Percentiles rank a stretch among this genome's conserved stretches.
Evolutionary conservation across 2,797 vertebrate genomes (phyloP).

Genomic region (Allochrocebus solatus): DNA sequence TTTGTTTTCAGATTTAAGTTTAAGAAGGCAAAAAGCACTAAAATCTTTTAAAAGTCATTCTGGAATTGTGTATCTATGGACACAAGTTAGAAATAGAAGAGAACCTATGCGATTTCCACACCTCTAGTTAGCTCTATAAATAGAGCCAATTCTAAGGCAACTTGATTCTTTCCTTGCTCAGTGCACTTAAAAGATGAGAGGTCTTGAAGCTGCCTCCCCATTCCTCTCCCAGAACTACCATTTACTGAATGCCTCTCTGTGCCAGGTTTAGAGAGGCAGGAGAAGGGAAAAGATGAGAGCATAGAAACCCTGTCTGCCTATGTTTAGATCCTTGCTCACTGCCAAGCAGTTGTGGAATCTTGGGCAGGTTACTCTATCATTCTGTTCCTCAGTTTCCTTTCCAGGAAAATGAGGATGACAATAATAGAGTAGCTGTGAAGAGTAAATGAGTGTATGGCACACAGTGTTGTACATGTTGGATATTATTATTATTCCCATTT

Average conservation of each 20-base stretch:
- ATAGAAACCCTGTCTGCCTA: background rate
- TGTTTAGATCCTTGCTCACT: background rate
- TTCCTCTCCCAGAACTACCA: background rate
- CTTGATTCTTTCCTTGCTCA: background rate
- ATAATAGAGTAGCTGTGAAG: background rate
- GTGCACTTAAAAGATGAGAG: background rate
- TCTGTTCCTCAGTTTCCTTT: background rate
- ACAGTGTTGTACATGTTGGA: background rate
- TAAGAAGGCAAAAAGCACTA: background rate
- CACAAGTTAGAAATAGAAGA: background rate
- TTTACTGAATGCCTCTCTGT: background rate
- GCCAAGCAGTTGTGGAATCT: background rate
- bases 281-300: background rate
- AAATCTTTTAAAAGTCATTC: background rate
- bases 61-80: background rate
- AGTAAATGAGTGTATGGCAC: background rate
- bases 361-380: background rate
- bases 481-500: background rate
- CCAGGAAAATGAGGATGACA: background rate
- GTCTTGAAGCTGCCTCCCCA: background rate
- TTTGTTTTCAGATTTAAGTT: slow-evolving; percentile 6
- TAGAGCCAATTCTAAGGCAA: background rate
- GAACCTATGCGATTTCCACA: background rate
- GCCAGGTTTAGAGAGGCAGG: background rate
- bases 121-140: background rate